Percentiles rank a stretch among this genome's conserved stretches.
Evolutionary conservation across 2,113 vertebrate species (phyloP).

Genomic region (Paracanthobrama guichenoti): DNA sequence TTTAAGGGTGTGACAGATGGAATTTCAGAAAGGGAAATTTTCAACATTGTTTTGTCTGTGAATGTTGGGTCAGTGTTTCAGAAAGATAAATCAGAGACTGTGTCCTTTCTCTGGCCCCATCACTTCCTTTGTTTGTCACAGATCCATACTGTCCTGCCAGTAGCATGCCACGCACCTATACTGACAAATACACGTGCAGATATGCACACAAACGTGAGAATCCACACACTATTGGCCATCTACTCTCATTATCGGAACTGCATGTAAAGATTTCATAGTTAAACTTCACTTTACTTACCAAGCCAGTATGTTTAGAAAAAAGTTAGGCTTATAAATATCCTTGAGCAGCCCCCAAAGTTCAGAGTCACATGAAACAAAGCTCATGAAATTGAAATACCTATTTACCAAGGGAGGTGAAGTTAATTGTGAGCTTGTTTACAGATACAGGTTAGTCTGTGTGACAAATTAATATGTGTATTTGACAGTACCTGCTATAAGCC

Average conservation of each 20-base stretch:
- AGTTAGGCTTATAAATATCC: conserved; percentile 1
- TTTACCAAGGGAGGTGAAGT: conserved; percentile 35
- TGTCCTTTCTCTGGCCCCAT: neutral
- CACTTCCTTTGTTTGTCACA: conserved; percentile 10
- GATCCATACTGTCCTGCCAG: neutral
- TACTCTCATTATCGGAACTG: neutral
- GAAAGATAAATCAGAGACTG: conserved; percentile 3
- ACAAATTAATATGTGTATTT: conserved; percentile 35
- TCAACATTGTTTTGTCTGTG: neutral
- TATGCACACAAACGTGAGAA: conserved; percentile 34
- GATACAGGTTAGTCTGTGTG: conserved; percentile 52
- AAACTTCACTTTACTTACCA: neutral
- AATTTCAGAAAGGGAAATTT: neutral
- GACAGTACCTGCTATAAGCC: conserved; percentile 32
- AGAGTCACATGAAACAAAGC: conserved; percentile 22
- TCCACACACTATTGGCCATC: neutral
- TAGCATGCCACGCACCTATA: neutral
- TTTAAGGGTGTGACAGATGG: neutral
- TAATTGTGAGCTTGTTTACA: conserved; percentile 60
- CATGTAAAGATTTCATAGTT: neutral
- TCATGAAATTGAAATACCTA: conserved; percentile 1
- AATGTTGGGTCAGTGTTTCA: neutral
- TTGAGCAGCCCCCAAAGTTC: neutral
- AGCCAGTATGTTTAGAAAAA: neutral
- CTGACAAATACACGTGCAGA: conserved; percentile 18